Conservation (phyloP, 2,797 vertebrate genomes). For the Rhincodon typus region DNA sequence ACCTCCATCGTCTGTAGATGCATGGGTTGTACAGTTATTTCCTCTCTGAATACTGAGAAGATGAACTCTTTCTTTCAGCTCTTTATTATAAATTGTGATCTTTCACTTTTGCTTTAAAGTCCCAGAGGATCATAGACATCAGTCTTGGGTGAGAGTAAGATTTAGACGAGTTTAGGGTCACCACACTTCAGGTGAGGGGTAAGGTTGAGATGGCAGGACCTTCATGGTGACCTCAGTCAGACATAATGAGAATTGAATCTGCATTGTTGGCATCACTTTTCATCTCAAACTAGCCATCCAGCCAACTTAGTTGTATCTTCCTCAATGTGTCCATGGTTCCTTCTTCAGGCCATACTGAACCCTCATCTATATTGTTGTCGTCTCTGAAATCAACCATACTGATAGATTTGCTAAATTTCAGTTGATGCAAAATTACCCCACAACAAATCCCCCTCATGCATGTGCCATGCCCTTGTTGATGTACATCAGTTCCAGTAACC, state of each 20-base stretch:
- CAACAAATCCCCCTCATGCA: not conserved
- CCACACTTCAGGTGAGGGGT: no score
- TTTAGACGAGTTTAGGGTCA: no score
- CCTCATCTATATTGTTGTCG: not conserved
- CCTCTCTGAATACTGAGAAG: not conserved
- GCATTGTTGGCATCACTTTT: no score
- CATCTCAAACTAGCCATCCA: no score
- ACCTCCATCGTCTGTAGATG: not conserved
- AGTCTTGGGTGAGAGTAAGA: no score
- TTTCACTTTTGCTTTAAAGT: no score
- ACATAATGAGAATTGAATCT: no score
- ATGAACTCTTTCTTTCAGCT: not conserved
- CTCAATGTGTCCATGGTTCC: not conserved
- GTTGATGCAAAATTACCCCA: not conserved
- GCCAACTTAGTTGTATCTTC: not conserved
- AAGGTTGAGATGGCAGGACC: no score
- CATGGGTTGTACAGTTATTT: not conserved
- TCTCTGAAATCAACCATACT: not conserved
- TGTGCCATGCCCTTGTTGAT: not conserved
- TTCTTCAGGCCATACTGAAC: not conserved
- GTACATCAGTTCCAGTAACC: not conserved
- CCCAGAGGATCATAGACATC: no score
- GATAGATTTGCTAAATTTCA: not conserved
- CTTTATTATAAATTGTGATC: no score
- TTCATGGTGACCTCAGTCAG: no score